A percentile compares a stretch with the other conserved stretches of the same genome.
phyloP scores from a whole-genome alignment of 2,797 vertebrate species.

The Xenopus petersii region DNA sequence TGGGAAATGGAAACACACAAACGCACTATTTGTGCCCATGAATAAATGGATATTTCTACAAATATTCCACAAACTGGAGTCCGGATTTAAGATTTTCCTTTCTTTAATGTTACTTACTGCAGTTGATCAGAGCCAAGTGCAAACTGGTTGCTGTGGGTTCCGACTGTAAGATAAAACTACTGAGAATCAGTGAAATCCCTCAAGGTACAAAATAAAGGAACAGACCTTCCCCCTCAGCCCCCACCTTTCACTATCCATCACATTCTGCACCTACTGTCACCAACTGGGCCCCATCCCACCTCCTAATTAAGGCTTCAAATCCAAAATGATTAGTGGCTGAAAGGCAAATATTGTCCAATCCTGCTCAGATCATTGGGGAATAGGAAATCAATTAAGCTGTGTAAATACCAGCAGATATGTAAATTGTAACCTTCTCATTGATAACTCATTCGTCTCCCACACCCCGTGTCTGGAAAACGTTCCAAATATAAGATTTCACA shows the following conservation, averaged over 20 bases:
- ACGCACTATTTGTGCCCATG: neutral
- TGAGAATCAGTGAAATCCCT: too few relatives aligned
- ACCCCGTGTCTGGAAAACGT: too few relatives aligned
- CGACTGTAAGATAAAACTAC: too few relatives aligned
- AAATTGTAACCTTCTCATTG: neutral
- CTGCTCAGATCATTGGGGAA: neutral
- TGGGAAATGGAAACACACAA: constrained; percentile 20
- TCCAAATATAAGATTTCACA: too few relatives aligned
- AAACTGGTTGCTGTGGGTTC: too few relatives aligned
- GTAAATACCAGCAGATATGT: neutral
- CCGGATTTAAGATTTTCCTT: too few relatives aligned
- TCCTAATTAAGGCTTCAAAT: neutral
- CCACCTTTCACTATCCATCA: neutral
- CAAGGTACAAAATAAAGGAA: neutral
- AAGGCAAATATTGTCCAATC: neutral
- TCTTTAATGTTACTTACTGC: too few relatives aligned
- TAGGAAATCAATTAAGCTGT: neutral
- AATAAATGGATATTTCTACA: neutral
- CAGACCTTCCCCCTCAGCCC: neutral
- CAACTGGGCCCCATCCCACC: neutral
- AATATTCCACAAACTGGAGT: too few relatives aligned
- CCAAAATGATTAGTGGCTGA: neutral
- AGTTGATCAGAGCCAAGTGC: too few relatives aligned
- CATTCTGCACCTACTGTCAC: neutral
- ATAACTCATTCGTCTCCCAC: too few relatives aligned